phyloP scores from a whole-genome alignment of 2,113 vertebrate species.

The Herpetotheres cachinnans region DNA sequence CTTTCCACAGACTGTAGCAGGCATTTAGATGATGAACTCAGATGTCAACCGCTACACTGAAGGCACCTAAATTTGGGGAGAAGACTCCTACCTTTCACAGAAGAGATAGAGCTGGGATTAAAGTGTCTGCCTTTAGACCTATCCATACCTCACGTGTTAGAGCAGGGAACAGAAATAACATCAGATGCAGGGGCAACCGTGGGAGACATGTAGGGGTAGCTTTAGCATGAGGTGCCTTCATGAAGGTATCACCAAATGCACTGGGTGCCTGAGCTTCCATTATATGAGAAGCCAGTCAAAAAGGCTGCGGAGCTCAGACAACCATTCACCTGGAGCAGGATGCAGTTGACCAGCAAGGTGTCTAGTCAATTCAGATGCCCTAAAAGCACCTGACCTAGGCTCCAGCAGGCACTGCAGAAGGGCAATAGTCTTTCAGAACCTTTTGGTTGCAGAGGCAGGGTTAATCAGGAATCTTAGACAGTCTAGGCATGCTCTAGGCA shows the following conservation, averaged over 20 bases:
- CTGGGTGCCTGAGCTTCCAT: background rate
- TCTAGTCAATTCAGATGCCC: background rate
- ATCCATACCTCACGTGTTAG: rapidly evolving
- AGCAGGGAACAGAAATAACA: background rate
- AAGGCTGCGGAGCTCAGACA: background rate
- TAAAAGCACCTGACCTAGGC: background rate
- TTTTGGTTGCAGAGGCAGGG: background rate
- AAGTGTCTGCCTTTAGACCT: background rate
- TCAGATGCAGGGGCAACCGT: background rate
- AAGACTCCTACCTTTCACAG: background rate
- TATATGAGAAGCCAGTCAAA: background rate
- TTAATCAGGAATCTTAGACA: background rate
- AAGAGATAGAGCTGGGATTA: background rate
- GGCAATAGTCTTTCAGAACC: background rate
- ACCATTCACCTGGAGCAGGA: background rate
- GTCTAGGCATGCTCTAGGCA: background rate
- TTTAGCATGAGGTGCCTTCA: background rate
- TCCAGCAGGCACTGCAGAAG: background rate
- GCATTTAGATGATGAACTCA: background rate
- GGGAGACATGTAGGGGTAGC: background rate
- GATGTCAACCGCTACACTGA: background rate
- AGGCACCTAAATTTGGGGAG: background rate
- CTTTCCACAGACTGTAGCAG: background rate
- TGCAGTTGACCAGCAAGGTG: background rate
- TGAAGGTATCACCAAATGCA: background rate